Base-by-base conservation (phyloP, 2,113 vertebrate species). In the Theristicus caerulescens region DNA sequence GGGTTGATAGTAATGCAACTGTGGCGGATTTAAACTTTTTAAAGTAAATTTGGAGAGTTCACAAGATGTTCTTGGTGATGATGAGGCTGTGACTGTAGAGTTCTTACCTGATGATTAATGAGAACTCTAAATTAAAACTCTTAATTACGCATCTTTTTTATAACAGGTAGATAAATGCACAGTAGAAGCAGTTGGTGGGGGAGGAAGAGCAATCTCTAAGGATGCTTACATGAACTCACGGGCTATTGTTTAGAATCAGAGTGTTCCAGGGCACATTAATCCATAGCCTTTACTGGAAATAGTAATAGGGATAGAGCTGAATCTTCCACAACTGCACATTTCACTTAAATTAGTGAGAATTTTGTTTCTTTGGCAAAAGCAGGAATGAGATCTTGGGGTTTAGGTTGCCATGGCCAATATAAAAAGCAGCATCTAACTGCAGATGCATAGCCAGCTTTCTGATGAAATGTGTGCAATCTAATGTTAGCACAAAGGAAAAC, bases 121-220 rank as follows among this genome's bases (percentile, higher is more conserved):
- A 91, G 42, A 96, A 93, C 21, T 87, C 24, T 71, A 84, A 93
- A 91, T 91, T 67, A 77, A 90, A 78, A 67, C 38, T 62, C 57
- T 92, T 74, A 82, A 92, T 57, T 87, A 55, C 13, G 27, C 34
- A 14, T 67, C 34, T 69, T 72, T 93, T 76, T 76, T 90, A 52
- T 65, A 74, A 87, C n/a, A 84, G 59, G 69, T 82, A 79, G 36
- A 57, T 36, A 52, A 85, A 94, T 65, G 19, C 25, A 72, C 19
- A 71, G 51, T 36, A 90, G 24, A 82, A 95, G 51, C 54, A 73
- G 16, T 6, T 82, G 24, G 24, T 82, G 47, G 36, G 12, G 31
- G 31, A 36, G 10, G 27, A 89, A 90, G 9, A 87, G 44, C 31
- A 87, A 16, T 58, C 44, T 93, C 17, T 81, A 74, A 83, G 13